Conservation (phyloP, 2,888 invertebrate species). For the Prosapia bicincta region DNA sequence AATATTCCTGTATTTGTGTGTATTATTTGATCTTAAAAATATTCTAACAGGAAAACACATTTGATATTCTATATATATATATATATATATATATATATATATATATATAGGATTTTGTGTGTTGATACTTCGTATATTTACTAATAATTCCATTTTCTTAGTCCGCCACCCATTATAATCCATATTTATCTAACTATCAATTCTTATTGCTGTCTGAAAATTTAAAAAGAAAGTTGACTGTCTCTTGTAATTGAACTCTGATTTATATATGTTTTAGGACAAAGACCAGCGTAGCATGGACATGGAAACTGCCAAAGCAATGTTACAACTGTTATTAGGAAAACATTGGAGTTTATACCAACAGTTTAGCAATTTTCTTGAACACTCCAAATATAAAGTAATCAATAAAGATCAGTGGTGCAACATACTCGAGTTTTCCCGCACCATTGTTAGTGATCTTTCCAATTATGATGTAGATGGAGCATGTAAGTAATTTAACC, state of each 20-base stretch:
- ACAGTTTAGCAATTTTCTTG: conserved; percentile 82
- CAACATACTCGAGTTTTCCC: conserved; percentile 93
- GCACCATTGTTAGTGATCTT: conserved; percentile 79
- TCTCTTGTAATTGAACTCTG: background rate
- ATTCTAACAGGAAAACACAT: no score
- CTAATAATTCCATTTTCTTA: no score
- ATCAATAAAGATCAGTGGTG: conserved; percentile 94
- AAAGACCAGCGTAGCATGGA: conserved; percentile 95
- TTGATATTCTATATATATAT: no score
- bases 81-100: no score
- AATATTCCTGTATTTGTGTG: no score
- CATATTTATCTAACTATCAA: background rate
- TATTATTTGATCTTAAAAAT: no score
- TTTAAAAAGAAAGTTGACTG: background rate
- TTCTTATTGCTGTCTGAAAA: background rate
- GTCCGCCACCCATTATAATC: no score
- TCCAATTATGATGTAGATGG: conserved; percentile 92
- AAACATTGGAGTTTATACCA: conserved; percentile 83
- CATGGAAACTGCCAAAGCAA: conserved; percentile 84
- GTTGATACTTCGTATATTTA: no score
- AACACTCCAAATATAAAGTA: conserved; percentile 89
- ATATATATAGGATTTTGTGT: no score
- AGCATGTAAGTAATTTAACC: conserved; percentile 93
- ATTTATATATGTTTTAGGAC: conserved; percentile 56
- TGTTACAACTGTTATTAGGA: conserved; percentile 81